Evolutionary conservation across 2,888 invertebrate genomes (phyloP), one percentile per base, ranked within the genome.

Genomic region (Sceliomorpha sp.): DNA sequence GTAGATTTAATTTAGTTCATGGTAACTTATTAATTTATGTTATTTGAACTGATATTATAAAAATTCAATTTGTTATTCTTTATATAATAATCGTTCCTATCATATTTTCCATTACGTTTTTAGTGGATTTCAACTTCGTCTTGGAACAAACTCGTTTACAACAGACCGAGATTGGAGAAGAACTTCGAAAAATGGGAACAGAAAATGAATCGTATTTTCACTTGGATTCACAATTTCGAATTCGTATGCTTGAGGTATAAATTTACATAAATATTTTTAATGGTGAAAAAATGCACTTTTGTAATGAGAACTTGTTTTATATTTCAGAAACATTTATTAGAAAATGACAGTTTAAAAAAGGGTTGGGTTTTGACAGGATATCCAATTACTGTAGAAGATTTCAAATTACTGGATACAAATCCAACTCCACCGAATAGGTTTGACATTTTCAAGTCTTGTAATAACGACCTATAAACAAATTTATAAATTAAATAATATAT

Each of bases 281-380:
- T 20, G n/a, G n/a, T n/a, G n/a, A n/a, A n/a, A 20, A 20, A 20
- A 20, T 20, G 20, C 20, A 5, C 20, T 20, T 4, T 20, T 20
- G 20, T 20, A 20, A 20, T 20, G 5, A 20, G 5, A 20, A 2
- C 20, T 20, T 5, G 20, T 64, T 88, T n/a, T n/a, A n/a, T n/a
- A n/a, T n/a, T n/a, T n/a, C n/a, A 90, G 81, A 85, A 88, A 75
- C 79, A 89, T 59, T 76, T 91, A 34, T 78, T 89, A 15, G 80
- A 88, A 66, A 79, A 90, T 81, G 92, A 93, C 70, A 92, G 92
- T 76, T 77, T 92, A 8, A 89, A 89, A 39, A 86, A 89, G 31
- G 93, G 93, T 0, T 93, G 92, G 92, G 90, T 93, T 9, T 76
- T 93, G 64, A 91, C 90, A 2, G 91, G 91, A 1, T 93, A 90